A percentile compares a stretch with the other conserved stretches of the same genome.
Evolutionary conservation across 2,888 invertebrate genomes (phyloP).

Genomic region (Macaria liturata): DNA sequence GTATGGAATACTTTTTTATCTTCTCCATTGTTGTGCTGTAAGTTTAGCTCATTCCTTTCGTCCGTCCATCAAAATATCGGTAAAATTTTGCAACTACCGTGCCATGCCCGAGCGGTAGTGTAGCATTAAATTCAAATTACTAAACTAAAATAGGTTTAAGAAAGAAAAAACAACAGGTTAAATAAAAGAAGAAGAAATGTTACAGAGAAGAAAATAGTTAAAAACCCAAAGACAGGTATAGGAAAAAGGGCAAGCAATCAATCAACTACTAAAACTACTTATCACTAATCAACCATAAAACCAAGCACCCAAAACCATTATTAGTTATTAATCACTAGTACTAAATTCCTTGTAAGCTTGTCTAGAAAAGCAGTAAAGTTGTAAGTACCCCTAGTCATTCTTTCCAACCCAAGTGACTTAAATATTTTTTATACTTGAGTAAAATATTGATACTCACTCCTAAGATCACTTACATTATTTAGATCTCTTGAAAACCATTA

Average conservation of each 20-base stretch:
- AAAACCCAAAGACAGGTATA: neutral
- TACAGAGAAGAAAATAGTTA: slow-evolving; percentile 2
- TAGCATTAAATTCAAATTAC: too few relatives aligned
- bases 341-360: too few relatives aligned
- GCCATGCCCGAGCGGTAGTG: neutral
- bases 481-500: too few relatives aligned
- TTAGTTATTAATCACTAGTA: neutral
- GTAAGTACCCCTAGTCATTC: too few relatives aligned
- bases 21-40: too few relatives aligned
- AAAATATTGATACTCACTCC: too few relatives aligned
- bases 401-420: too few relatives aligned
- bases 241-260: slow-evolving; percentile 7
- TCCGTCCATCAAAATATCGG: slow-evolving; percentile 5
- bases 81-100: neutral
- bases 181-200: slow-evolving; percentile 3
- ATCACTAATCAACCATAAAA: slow-evolving; percentile 6
- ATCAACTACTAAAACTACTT: slow-evolving; percentile 1
- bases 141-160: neutral
- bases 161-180: neutral
- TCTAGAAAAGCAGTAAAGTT: too few relatives aligned
- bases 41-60: slow-evolving; percentile 1
- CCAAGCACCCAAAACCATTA: slow-evolving; percentile 10
- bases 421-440: too few relatives aligned
- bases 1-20: too few relatives aligned
- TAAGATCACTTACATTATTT: too few relatives aligned